Evolutionary conservation across 2,888 invertebrate genomes (phyloP).

Genomic region (Ennomos erosarius): DNA sequence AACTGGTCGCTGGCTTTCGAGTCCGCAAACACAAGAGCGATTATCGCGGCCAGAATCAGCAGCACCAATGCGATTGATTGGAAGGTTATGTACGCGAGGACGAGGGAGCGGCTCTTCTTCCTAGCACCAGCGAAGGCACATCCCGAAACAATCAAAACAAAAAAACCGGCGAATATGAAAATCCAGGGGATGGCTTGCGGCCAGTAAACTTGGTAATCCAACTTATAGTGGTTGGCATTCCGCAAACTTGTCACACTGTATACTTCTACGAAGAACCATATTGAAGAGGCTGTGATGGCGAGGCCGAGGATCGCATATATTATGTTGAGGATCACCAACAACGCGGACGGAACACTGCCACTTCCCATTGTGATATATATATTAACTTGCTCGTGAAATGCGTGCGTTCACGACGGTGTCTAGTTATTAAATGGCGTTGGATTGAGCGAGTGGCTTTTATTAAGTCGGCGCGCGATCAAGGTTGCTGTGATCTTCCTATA

Average conservation of each 20-base stretch:
- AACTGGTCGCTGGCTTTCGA: slow-evolving; percentile 66
- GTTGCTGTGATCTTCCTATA: slow-evolving; percentile 20
- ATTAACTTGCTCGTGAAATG: slow-evolving; percentile 1
- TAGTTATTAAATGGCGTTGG: slow-evolving; percentile 36
- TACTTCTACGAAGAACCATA: slow-evolving; percentile 73
- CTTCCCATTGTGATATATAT: slow-evolving; percentile 43
- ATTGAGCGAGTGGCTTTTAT: slow-evolving; percentile 17
- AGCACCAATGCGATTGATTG: slow-evolving; percentile 57
- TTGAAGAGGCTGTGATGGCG: slow-evolving; percentile 58
- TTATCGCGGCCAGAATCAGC: slow-evolving; percentile 55
- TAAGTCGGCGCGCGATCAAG: slow-evolving; percentile 31
- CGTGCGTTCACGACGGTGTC: slow-evolving; percentile 26
- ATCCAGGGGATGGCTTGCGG: slow-evolving; percentile 78
- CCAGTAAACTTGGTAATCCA: slow-evolving; percentile 78
- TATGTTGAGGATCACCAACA: slow-evolving; percentile 61
- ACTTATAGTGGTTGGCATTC: slow-evolving; percentile 70
- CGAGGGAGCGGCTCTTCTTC: slow-evolving; percentile 58
- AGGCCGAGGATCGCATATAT: slow-evolving; percentile 61
- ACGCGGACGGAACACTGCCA: slow-evolving; percentile 45
- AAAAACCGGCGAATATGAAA: slow-evolving; percentile 65
- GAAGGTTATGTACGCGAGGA: slow-evolving; percentile 59
- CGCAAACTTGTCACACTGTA: slow-evolving; percentile 62
- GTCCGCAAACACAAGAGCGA: slow-evolving; percentile 70
- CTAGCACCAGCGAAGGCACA: slow-evolving; percentile 69
- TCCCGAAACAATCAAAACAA: slow-evolving; percentile 62